Conservation (phyloP, 2,797 vertebrate species). For the Lepus townsendii region DNA sequence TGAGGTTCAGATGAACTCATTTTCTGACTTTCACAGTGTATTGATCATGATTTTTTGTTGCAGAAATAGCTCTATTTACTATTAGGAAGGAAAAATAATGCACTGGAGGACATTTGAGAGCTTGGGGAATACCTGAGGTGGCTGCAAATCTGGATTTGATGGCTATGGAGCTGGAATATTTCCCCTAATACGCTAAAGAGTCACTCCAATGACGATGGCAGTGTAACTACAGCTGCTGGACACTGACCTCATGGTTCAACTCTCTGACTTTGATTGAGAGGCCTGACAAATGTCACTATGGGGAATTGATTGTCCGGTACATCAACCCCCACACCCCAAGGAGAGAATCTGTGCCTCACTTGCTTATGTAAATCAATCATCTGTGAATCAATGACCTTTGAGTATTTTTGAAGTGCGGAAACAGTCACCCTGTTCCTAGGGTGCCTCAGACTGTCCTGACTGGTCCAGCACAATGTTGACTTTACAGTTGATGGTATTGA, state of each 20-base stretch:
- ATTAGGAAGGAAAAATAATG: neutral
- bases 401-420: neutral
- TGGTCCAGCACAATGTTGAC: neutral
- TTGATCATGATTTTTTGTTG: neutral
- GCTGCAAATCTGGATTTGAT: neutral
- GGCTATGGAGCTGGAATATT: neutral
- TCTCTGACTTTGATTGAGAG: neutral
- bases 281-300: neutral
- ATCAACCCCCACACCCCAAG: neutral
- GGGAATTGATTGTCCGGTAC: neutral
- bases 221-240: neutral
- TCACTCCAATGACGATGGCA: neutral
- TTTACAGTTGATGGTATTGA: neutral
- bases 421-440: neutral
- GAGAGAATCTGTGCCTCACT: neutral
- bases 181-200: neutral
- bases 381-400: neutral
- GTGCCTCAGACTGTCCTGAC: neutral
- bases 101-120: neutral
- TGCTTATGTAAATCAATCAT: neutral
- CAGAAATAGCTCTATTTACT: slow-evolving; percentile 27
- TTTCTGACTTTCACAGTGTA: neutral
- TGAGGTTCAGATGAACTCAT: neutral
- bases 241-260: neutral
- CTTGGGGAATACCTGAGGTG: neutral